Evolutionary conservation across 92 coral and sea anemone genomes (phyloP).

Genomic region (Chrysogorgia sp.): DNA sequence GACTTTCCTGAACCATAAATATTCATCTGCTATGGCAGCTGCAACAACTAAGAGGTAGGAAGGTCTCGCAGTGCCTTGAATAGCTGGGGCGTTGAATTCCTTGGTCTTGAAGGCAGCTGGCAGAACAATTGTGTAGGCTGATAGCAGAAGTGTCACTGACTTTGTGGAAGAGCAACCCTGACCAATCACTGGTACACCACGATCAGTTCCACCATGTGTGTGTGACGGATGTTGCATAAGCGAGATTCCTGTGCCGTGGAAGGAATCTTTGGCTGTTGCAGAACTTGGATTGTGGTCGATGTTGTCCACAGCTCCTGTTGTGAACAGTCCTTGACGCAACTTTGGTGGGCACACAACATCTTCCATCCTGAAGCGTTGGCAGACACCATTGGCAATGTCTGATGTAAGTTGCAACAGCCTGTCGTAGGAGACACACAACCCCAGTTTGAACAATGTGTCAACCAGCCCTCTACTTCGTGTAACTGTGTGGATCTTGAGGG

Average conservation of each 20-base stretch:
- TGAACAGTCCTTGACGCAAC: constrained; percentile 54
- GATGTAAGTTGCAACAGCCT: constrained; percentile 58
- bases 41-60: not conserved
- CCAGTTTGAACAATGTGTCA: constrained; percentile 57
- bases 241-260: constrained; percentile 59
- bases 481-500: constrained; percentile 59
- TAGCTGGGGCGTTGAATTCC: constrained; percentile 25
- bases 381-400: constrained; percentile 49
- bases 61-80: constrained; percentile 2
- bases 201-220: constrained; percentile 40
- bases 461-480: constrained; percentile 57
- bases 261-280: constrained; percentile 63
- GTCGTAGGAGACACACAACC: constrained; percentile 62
- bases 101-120: constrained; percentile 59
- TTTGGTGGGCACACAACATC: constrained; percentile 63
- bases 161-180: constrained; percentile 44
- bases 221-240: constrained; percentile 49
- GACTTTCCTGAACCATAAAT: constrained; percentile 12
- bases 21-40: constrained; percentile 16
- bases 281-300: constrained; percentile 72
- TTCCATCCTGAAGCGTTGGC: constrained; percentile 49
- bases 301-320: constrained; percentile 65
- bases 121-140: constrained; percentile 52
- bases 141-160: constrained; percentile 53
- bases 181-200: constrained; percentile 52